Evolutionary conservation across 2,113 vertebrate species (phyloP).

Genomic region (Columba livia): DNA sequence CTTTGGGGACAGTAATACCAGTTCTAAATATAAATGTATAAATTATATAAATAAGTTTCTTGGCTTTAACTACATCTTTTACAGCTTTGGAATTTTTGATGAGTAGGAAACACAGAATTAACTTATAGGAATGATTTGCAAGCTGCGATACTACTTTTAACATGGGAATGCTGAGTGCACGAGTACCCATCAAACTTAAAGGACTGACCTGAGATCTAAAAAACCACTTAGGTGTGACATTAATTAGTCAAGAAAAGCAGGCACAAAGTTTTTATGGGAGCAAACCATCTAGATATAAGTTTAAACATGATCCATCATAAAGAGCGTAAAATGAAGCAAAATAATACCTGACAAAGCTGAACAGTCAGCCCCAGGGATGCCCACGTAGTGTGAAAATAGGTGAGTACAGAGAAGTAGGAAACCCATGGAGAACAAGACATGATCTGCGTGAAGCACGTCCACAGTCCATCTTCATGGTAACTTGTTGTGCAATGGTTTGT

Average conservation of each 20-base stretch:
- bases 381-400: conserved; percentile 84
- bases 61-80: neutral
- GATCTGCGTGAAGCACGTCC: conserved; percentile 76
- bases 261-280: neutral
- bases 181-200: neutral
- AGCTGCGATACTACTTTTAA: neutral
- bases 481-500: conserved; percentile 77
- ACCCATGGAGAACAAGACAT: conserved; percentile 89
- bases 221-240: neutral
- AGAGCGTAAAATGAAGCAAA: neutral
- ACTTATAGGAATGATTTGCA: neutral
- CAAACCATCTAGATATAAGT: neutral
- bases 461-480: conserved; percentile 76
- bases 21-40: neutral
- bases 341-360: conserved; percentile 91
- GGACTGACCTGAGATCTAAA: neutral
- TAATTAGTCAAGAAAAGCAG: neutral
- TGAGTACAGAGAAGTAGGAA: conserved; percentile 79
- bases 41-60: neutral
- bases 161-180: neutral
- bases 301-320: neutral
- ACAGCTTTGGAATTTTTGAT: neutral
- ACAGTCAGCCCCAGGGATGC: conserved; percentile 75
- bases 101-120: neutral
- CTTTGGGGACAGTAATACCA: neutral